phyloP scores from a whole-genome alignment of 2,113 vertebrate genomes.

The Brachyhypopomus gauderio region DNA sequence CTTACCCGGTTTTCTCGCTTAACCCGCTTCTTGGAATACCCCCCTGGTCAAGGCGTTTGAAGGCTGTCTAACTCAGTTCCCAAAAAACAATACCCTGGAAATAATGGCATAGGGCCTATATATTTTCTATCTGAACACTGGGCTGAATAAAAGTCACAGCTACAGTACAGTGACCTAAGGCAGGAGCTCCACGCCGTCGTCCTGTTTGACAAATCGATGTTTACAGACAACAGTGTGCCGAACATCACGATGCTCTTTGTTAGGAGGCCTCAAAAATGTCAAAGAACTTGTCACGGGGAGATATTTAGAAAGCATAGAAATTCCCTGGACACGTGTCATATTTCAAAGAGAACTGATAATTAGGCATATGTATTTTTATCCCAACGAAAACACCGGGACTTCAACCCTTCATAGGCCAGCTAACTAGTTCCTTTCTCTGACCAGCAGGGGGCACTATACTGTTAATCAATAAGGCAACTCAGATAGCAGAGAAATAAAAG shows the following conservation, averaged over 20 bases:
- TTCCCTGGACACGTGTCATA: too few species aligned
- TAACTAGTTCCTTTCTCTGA: slow-evolving; percentile 47
- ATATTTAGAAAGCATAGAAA: too few species aligned
- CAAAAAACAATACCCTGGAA: background rate
- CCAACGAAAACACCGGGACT: slow-evolving; percentile 7
- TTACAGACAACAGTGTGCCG: too few species aligned
- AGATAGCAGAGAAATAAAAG: background rate
- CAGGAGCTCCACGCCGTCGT: too few species aligned
- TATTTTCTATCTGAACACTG: too few species aligned
- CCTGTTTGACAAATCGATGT: too few species aligned
- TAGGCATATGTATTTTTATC: background rate
- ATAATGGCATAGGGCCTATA: background rate
- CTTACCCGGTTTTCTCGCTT: too few species aligned
- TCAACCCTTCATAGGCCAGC: slow-evolving; percentile 9
- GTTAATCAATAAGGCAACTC: slow-evolving; percentile 10
- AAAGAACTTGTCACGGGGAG: too few species aligned
- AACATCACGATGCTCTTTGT: background rate
- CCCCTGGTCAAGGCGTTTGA: background rate
- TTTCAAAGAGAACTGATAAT: background rate
- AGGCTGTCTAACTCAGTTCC: background rate
- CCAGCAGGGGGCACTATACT: slow-evolving; percentile 49
- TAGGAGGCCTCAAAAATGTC: background rate
- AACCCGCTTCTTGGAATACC: too few species aligned
- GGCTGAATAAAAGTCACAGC: too few species aligned
- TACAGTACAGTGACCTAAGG: too few species aligned